These are phyloP conservation scores for Ispidina picta DNA, from an alignment of 2,797 vertebrate genomes.

Conservation along the genomic window DNA sequence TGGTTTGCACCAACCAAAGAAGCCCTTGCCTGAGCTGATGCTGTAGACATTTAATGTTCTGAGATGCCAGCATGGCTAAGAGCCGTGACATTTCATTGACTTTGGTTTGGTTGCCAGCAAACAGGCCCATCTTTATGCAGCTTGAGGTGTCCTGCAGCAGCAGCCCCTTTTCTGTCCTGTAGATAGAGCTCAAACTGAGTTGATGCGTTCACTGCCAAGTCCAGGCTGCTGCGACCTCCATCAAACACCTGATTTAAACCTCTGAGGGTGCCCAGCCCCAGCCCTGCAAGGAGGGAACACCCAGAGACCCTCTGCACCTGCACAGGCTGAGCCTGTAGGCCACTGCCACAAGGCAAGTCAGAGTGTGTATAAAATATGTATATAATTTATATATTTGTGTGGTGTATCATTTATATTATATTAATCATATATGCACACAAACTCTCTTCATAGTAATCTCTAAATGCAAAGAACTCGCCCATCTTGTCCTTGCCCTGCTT, in stretches of 20 bases:
- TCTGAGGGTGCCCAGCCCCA: background rate
- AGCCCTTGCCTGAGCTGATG: rapidly evolving
- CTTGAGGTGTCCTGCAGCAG: rapidly evolving
- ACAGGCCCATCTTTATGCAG: background rate
- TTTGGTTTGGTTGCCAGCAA: background rate
- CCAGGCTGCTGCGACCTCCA: background rate
- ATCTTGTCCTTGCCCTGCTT: background rate
- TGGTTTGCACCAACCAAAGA: background rate
- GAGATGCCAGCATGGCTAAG: rapidly evolving
- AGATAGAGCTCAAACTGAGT: rapidly evolving
- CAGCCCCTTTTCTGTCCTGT: background rate
- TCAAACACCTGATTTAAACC: background rate
- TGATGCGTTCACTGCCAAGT: background rate
- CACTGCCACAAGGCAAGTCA: background rate
- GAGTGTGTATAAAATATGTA: too few relatives aligned
- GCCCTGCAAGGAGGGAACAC: background rate
- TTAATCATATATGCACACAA: background rate
- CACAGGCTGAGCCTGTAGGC: background rate
- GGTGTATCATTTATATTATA: background rate
- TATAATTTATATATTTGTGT: too few relatives aligned
- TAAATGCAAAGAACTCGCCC: background rate
- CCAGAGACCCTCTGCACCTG: background rate
- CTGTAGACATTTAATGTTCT: background rate
- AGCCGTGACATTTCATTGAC: background rate
- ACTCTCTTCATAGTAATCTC: background rate